Base-by-base conservation (phyloP, 2,888 invertebrate genomes). In the Anthophora plumipes region DNA sequence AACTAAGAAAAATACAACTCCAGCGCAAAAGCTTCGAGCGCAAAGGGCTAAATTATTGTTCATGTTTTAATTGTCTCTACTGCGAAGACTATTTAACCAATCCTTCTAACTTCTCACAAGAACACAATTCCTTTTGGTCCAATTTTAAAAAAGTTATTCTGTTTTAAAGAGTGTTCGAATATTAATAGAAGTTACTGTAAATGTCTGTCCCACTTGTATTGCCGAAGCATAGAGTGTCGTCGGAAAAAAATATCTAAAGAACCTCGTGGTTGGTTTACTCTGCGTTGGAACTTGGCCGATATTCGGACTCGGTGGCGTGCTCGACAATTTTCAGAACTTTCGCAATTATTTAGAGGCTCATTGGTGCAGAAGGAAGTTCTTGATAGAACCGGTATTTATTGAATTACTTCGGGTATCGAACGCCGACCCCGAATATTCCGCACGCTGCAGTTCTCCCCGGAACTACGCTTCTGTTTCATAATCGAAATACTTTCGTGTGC, bases 351-450 rank as follows among this genome's bases (percentile, higher is more conserved):
- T 67, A 61, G 66, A 48, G 31, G 22, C 59, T 63, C 48, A 66
- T 80, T 66, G 77, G 57, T 11, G 54, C 74, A 41, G 17, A 20
- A 54, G 43, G 39, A 77, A 71, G 20, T 71, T 61, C 61, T 50
- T 55, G 60, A 67, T 67, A 54, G 64, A 67, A 17, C 37, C 25
- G 57, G 55, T 67, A 77, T 80, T 80, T 72, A 72, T 80, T 41
- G 71, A 72, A 80, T 72, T 80, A 68, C 77, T 43, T 57, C 43
- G 71, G 41, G 61, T 67, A 77, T 72, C 67, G 78, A 72, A 64
- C 66, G 46, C 46, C 52, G 54, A 3, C 12, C 37, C 22, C 61
- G 41, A 71, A 77, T 80, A 78, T 67, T 67, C 66, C 9, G 48
- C 22, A 54, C 60, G 41, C 55, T 60, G 20, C 22, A 55, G 55